Base-by-base conservation (phyloP, 2,888 invertebrate species). In the Cephus pygmeus region DNA sequence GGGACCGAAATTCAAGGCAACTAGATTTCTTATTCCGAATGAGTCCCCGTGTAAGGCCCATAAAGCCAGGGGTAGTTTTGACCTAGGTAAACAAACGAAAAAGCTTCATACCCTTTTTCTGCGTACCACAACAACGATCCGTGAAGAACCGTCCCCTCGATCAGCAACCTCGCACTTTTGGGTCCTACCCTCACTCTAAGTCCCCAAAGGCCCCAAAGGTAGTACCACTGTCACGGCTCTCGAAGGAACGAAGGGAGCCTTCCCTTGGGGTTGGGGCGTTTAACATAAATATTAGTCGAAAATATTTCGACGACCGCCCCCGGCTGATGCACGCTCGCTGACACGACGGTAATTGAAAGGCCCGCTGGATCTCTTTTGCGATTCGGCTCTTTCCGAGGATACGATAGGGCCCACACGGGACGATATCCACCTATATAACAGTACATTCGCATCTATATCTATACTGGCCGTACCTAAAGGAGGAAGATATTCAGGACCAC, bases 311-410 rank as follows among this genome's bases (percentile, higher is more conserved):
- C 86, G 82, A 81, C 81, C 80, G 82, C 85, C 84, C 81, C 78
- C 83, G 88, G 88, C 86, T 87, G 88, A 87, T 88, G 84, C 82
- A 80, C 79, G 84, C 85, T 83, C 86, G 87, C 86, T 87, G 87
- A 88, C 87, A 83, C 86, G 86, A 88, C 84, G 88, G 88, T 89
- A 89, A 89, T 89, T 88, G 89, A 88, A 87, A 87, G 86, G 86
- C 83, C 85, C 56, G 56, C 56, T 56, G 56, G 56, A 56, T 56
- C 56, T 9, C 23, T 56, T 56, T 56, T 56, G 56, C 56, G 56
- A 56, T 56, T 56, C 56, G 56, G 56, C 15, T 56, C 56, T 56
- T 56, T 56, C 56, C 2, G 23, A 23, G 56, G 23, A 23, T 56
- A 23, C 2, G 56, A 56, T 56, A 56, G 56, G 56, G 56, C 56